These are phyloP conservation scores for Cyclargus thomasi DNA, from an alignment of 1,140 invertebrate genomes.

Conservation along the genomic window DNA sequence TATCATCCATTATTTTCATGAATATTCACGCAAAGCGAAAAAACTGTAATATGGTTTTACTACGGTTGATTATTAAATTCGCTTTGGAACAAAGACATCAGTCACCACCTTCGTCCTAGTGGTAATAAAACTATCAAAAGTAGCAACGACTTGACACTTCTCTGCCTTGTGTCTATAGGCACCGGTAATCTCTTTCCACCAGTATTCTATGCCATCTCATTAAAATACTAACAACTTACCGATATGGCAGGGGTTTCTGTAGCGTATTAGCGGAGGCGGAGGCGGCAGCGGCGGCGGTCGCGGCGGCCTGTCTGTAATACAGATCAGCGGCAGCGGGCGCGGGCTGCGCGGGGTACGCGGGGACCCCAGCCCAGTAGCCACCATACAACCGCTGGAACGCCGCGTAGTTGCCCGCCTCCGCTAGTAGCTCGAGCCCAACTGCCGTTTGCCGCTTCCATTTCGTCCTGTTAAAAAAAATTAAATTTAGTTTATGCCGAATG, in stretches of 20 bases:
- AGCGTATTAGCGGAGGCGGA: constrained; percentile 83
- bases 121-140: too few species aligned
- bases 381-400: constrained; percentile 96
- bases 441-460: constrained; percentile 99
- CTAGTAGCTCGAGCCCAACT: constrained; percentile 95
- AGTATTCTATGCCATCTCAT: too few species aligned
- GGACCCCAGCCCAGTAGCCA: constrained; percentile 79
- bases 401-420: constrained; percentile 97
- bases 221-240: constrained; percentile 49
- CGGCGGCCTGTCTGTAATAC: constrained; percentile 86
- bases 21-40: constrained; percentile 9
- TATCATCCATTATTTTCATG: not conserved
- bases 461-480: constrained; percentile 83
- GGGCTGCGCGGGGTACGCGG: constrained; percentile 77
- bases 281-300: constrained; percentile 81
- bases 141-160: too few species aligned
- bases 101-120: too few species aligned
- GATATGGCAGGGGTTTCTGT: constrained; percentile 91
- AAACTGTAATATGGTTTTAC: too few species aligned
- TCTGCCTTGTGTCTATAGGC: too few species aligned
- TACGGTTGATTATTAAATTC: too few species aligned
- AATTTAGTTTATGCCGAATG: not conserved
- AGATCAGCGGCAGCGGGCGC: constrained; percentile 82
- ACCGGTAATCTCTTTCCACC: too few species aligned
- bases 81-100: too few species aligned